phyloP scores from a whole-genome alignment of 2,797 vertebrate genomes.

The Malurus splendens region DNA sequence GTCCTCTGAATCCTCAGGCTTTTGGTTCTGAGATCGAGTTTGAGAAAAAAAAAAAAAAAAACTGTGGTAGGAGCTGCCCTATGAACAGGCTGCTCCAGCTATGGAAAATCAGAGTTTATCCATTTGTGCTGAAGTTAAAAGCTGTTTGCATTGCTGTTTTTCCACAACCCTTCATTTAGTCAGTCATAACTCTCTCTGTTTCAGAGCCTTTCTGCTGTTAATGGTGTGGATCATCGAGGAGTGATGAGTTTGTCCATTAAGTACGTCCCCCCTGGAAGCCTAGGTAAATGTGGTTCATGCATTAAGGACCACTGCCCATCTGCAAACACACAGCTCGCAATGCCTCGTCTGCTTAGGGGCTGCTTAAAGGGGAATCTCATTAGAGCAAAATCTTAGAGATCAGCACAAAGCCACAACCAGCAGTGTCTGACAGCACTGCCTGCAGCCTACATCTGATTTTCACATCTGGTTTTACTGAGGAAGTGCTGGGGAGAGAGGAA shows the following conservation, averaged over 20 bases:
- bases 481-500: not conserved
- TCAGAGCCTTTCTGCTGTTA: conserved; percentile 66
- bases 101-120: not conserved
- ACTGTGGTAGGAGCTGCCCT: not conserved
- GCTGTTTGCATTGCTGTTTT: not conserved
- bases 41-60: not conserved
- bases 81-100: not conserved
- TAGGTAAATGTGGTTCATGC: conserved; percentile 41
- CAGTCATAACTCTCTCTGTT: not conserved
- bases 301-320: not conserved
- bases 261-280: conserved; percentile 66
- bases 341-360: not conserved
- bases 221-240: conserved; percentile 64
- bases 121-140: not conserved
- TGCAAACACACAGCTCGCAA: not conserved
- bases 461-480: not conserved
- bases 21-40: not conserved
- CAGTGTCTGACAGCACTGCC: not conserved
- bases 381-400: not conserved
- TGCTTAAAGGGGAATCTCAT: not conserved
- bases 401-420: not conserved
- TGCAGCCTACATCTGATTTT: not conserved
- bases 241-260: conserved; percentile 71
- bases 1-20: not conserved
- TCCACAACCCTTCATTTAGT: not conserved